Evolutionary conservation across 1,140 invertebrate genomes (phyloP).

Genomic region (Alviniconcha marisindica): DNA sequence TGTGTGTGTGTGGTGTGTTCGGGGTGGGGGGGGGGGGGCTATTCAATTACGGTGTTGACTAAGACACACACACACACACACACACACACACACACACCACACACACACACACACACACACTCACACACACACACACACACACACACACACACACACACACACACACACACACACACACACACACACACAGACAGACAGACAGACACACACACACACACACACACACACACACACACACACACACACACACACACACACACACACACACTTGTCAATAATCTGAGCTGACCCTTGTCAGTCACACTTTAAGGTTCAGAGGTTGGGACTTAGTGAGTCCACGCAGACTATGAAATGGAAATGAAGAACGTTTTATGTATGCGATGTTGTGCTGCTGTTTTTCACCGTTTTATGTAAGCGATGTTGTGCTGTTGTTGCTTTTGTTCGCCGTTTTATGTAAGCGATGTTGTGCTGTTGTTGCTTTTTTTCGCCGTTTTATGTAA

Average conservation of each 20-base stretch:
- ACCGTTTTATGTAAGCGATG: not conserved
- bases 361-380: not conserved
- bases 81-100: not conserved
- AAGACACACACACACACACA: not conserved
- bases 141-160: slow-evolving; percentile 11
- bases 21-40: too few relatives aligned
- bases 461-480: not conserved
- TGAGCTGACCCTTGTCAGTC: too few relatives aligned
- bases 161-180: slow-evolving; percentile 16
- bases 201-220: slow-evolving; percentile 12
- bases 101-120: not conserved
- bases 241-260: not conserved
- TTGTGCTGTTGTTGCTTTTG: too few relatives aligned
- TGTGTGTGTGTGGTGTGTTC: not conserved
- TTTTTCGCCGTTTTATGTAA: not conserved
- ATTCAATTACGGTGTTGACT: too few relatives aligned
- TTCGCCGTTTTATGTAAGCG: too few relatives aligned
- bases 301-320: too few relatives aligned
- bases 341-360: not conserved
- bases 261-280: slow-evolving; percentile 1
- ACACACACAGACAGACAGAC: not conserved
- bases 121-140: not conserved
- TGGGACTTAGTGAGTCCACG: not conserved
- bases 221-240: not conserved
- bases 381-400: too few relatives aligned